Evolutionary conservation across 2,888 invertebrate genomes (phyloP).

Genomic region (Volucella inanis): DNA sequence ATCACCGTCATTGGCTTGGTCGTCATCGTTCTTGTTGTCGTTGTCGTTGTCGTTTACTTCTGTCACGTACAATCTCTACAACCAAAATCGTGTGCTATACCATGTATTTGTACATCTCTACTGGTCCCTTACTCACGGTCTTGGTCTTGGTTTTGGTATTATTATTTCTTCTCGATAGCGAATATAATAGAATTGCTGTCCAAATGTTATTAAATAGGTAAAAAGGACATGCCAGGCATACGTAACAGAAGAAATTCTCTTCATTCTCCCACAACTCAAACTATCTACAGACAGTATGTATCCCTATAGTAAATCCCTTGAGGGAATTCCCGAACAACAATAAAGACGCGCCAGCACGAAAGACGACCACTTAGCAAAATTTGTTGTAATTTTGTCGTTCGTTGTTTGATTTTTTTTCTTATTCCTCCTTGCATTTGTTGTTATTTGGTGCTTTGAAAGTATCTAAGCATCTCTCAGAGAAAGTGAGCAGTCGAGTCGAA

Average conservation of each 20-base stretch:
- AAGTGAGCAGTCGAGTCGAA: not conserved
- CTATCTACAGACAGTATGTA: not conserved
- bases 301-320: constrained; percentile 11
- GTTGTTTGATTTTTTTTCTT: constrained; percentile 21
- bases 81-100: constrained; percentile 44
- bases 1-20: too few species aligned
- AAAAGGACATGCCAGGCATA: constrained; percentile 70
- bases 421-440: not conserved
- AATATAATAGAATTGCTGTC: constrained; percentile 73
- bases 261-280: not conserved
- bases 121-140: constrained; percentile 13
- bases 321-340: constrained; percentile 42
- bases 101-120: constrained; percentile 20
- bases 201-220: constrained; percentile 74
- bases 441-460: too few species aligned
- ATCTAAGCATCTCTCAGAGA: not conserved
- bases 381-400: constrained; percentile 58
- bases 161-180: constrained; percentile 71
- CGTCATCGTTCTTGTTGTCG: not conserved
- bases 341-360: constrained; percentile 51
- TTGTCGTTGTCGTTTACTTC: constrained; percentile 14
- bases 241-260: constrained; percentile 12
- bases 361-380: constrained; percentile 65
- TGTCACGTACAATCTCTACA: constrained; percentile 52
- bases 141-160: constrained; percentile 35